Percentiles rank a stretch among this genome's conserved stretches.
Evolutionary conservation across 2,797 vertebrate genomes (phyloP).

Genomic region (Anniella stebbinsi): DNA sequence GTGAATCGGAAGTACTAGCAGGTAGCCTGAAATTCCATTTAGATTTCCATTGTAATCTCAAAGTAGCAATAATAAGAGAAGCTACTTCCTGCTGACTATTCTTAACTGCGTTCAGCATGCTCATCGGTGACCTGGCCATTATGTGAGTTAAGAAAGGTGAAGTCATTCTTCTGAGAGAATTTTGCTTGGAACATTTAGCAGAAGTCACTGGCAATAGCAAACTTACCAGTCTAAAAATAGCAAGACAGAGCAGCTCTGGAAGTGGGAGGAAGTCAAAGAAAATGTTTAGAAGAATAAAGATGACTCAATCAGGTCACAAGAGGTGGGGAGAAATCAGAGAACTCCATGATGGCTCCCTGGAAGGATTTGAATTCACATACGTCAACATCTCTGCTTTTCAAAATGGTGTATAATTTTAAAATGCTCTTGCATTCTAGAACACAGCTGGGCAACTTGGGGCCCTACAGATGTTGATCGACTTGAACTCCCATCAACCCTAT

Average conservation of each 20-base stretch:
- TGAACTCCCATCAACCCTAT: not conserved
- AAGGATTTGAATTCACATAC: not conserved
- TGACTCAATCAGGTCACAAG: not conserved
- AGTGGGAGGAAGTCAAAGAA: not conserved
- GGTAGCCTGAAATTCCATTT: slow-evolving; percentile 4
- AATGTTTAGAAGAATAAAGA: not conserved
- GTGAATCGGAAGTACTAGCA: not conserved
- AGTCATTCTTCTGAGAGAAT: not conserved
- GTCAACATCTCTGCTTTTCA: not conserved
- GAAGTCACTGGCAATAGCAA: not conserved
- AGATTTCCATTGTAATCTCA: not conserved
- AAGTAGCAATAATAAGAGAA: slow-evolving; percentile 14
- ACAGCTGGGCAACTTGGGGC: not conserved
- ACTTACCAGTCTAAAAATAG: not conserved
- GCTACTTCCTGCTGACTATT: not conserved
- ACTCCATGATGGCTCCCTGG: not conserved
- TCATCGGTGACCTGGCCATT: not conserved
- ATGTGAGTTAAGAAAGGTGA: slow-evolving; percentile 15
- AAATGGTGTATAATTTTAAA: not conserved
- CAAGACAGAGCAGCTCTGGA: not conserved
- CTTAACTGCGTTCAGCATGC: not conserved
- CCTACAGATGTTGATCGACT: not conserved
- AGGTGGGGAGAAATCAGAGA: too few species aligned
- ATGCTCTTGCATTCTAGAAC: not conserved
- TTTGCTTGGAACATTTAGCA: not conserved